Evolutionary conservation across 53 echinoderm and acorn worm species (phyloP).

Genomic region (Holothuria scabra): DNA sequence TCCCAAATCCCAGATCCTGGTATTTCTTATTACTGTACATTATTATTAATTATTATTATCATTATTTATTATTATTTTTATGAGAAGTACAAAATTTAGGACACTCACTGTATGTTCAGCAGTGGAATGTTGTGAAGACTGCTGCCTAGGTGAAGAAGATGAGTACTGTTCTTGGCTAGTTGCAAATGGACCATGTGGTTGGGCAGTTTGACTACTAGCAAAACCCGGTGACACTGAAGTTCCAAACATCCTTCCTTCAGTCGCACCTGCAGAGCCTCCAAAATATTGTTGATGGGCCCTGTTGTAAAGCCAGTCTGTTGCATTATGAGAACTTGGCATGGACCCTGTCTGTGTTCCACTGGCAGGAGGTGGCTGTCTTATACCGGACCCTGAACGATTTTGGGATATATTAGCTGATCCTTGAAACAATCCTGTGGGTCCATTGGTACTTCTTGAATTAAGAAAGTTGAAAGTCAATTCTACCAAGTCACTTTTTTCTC

Average conservation of each 20-base stretch:
- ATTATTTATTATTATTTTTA: too few relatives aligned
- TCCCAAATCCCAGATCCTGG: too few relatives aligned
- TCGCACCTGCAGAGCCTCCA: constrained; percentile 20
- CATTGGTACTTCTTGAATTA: constrained; percentile 29
- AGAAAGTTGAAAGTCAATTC: constrained; percentile 79
- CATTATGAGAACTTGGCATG: constrained; percentile 18
- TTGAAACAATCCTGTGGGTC: constrained; percentile 33
- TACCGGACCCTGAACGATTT: constrained; percentile 39
- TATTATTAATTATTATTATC: too few relatives aligned
- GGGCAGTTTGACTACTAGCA: constrained; percentile 28
- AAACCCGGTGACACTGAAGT: constrained; percentile 6
- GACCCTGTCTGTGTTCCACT: constrained; percentile 6
- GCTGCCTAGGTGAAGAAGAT: constrained; percentile 1
- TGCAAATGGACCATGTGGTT: constrained; percentile 37
- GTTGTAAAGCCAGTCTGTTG: constrained; percentile 19
- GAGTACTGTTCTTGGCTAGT: constrained; percentile 50
- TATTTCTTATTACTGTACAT: too few relatives aligned
- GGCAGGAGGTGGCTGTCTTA: not conserved
- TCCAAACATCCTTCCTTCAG: not conserved
- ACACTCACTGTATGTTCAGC: constrained; percentile 10
- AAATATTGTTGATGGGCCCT: constrained; percentile 46
- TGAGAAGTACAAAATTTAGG: too few relatives aligned
- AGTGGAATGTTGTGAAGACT: constrained; percentile 26
- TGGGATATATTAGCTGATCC: constrained; percentile 36
- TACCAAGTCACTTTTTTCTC: constrained; percentile 88